Conservation (phyloP, 2,113 vertebrate genomes). For the Mohoua ochrocephala region DNA sequence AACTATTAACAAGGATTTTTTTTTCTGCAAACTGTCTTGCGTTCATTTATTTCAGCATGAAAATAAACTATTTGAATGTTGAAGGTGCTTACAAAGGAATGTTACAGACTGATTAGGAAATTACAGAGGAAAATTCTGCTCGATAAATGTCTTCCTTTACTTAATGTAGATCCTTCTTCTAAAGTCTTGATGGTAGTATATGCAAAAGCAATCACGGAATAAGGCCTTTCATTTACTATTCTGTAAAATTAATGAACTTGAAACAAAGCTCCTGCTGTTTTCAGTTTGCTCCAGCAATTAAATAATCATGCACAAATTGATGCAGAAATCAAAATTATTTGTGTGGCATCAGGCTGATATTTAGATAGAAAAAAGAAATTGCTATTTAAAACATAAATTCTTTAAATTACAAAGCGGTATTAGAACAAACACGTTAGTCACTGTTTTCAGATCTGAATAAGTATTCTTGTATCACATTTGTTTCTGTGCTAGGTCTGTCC, state of each 20-base stretch:
- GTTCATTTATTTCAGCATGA: background rate
- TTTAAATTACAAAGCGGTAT: background rate
- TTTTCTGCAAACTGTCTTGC: background rate
- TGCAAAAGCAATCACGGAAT: conserved; percentile 1
- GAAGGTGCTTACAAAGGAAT: background rate
- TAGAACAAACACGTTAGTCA: background rate
- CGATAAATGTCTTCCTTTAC: background rate
- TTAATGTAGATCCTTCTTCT: background rate
- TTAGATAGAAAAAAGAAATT: background rate
- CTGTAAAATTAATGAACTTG: background rate
- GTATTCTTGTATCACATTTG: background rate
- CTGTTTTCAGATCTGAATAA: background rate
- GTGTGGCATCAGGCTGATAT: background rate
- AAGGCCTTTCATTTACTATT: background rate
- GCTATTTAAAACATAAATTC: background rate
- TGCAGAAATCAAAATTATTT: conserved; percentile 13
- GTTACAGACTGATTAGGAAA: background rate
- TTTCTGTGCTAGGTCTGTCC: background rate
- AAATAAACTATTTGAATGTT: background rate
- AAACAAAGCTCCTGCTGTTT: conserved; percentile 7
- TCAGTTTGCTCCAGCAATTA: conserved; percentile 12
- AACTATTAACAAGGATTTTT: background rate
- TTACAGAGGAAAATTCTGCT: background rate
- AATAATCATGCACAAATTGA: conserved; percentile 19
- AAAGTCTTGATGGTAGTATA: background rate